Base-by-base conservation (phyloP, 2,113 vertebrate species). In the Macrotis lagotis region DNA sequence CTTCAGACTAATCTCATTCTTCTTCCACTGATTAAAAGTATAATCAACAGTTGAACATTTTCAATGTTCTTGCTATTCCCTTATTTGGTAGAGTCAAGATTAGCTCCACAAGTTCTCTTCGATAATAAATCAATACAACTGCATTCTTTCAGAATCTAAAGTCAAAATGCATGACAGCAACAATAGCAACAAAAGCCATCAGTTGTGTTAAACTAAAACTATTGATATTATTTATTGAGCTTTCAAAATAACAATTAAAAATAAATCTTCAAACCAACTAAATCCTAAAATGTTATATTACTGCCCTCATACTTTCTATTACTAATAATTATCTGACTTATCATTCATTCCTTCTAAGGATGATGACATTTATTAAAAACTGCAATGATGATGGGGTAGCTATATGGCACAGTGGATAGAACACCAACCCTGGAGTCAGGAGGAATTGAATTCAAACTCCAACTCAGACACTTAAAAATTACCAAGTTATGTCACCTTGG, bases 31-130 rank as follows among this genome's bases (percentile, higher is more conserved):
- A 97, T 94, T 93, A 4, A 97, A 96, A 59, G 28, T 92, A 95
- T 95, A 96, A 97, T 96, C 92, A 96, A 96, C 91, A 97, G 14
- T 96, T 98, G 97, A 98, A 95, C 59, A 97, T 96, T 95, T 92
- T 90, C 95, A 48, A 37, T 95, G 28, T 53, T 97, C 96, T 96
- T 97, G 48, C 50, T 98, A 96, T 97, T 95, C 52, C 96, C 24
- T 90, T 95, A 3, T 97, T 96, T 97, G 52, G 25, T 91, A 89
- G 93, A 89, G 31, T 1, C 0, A 93, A 91, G 93, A 98, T 98
- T 98, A 97, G 97, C 93, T 97, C 91, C 93, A 50, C 24, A 96
- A 97, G 83, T 49, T 0, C 0, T 95, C 55, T 97, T 96, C 97
- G 93, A 90, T 96, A 95, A 94, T 98, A 93, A 97, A 98, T 98